Base-by-base conservation (phyloP, 1,140 invertebrate species). In the Steinernema khuongi region DNA sequence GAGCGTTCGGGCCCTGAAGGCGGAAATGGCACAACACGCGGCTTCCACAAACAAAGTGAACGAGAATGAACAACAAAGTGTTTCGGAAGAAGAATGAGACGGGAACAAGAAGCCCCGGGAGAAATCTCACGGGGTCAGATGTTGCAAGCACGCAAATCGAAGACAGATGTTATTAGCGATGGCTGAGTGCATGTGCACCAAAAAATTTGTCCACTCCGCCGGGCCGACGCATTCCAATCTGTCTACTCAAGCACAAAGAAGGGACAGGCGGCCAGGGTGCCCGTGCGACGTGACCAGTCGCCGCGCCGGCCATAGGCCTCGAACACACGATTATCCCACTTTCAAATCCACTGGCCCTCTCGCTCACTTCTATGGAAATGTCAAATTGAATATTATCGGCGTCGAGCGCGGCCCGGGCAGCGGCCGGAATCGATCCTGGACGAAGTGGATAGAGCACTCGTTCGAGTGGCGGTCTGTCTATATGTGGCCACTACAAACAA, bases 301-400 rank as follows among this genome's bases (percentile, higher is more conserved):
- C 2, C 7, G 14, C 7, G 26, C 22, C 22, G 50, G 50, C 50
- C 50, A 11, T 14, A 26, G 50, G 22, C 50, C 26, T 22, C 14
- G 50, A 14, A 22, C 50, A 60, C 50, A 22, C 50, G 50, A 60
- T 60, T 60, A 60, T 60, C 26, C 50, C 26, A n/a, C 50, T 60
- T 60, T 60, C 50, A 22, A 60, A 60, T 22, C 50, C 50, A n/a
- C 26, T 22, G 50, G 50, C 50, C 50, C 50, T 60, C 50, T 60
- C 50, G 50, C 19, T 60, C 50, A 41, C 50, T 60, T 60, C 50
- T 60, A 60, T 60, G 50, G 50, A 60, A 60, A 60, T 60, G 50
- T 60, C 50, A 60, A 60, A 60, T 60, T 60, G 50, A 60, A 60
- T 60, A 60, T 60, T 60, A 60, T 60, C 50, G 50, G 50, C 50